Base-by-base conservation (phyloP, 2,888 invertebrate species). In the Kuschelorhynchus macadamiae region DNA sequence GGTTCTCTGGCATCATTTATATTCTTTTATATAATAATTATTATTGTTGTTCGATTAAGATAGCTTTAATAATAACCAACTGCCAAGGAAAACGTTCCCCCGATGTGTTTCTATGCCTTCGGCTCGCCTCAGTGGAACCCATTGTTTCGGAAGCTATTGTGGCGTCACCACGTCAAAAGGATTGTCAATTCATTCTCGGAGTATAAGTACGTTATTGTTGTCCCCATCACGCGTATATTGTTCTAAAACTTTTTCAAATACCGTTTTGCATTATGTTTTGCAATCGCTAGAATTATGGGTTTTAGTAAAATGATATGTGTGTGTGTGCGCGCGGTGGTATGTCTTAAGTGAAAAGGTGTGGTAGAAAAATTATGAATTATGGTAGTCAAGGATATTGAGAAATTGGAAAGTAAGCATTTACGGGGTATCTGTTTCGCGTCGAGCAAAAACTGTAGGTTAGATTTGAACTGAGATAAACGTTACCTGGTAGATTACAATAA, bases 81-180 rank as follows among this genome's bases (percentile, higher is more conserved):
- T n/a, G n/a, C n/a, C n/a, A n/a, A n/a, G n/a, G n/a, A n/a, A n/a
- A n/a, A n/a, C n/a, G n/a, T n/a, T n/a, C n/a, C n/a, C 25, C 25
- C 7, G 25, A 25, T 25, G 7, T 25, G 25, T 25, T 25, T 25
- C 7, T 25, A 25, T 7, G 25, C 3, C 25, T 33, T 33, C 32
- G 62, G 33, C 44, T 44, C 44, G 32, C 62, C 30, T 53, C 50
- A 14, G 42, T 42, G 50, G 42, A 18, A 53, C n/a, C 53, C 62
- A 62, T 62, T 62, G 53, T 62, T 62, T 62, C 52, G 52, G 62
- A 53, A 62, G 62, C 44, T 52, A 62, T 62, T 53, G 53, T 62
- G 62, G 53, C 62, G 53, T 62, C 62, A 62, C 17, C 52, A 16
- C 8, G 42, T 52, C 53, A 62, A 53, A 60, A 52, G 32, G 62